These are phyloP conservation scores for Oreochromis mossambicus DNA, from an alignment of 2,797 vertebrate genomes.

Conservation along the genomic window DNA sequence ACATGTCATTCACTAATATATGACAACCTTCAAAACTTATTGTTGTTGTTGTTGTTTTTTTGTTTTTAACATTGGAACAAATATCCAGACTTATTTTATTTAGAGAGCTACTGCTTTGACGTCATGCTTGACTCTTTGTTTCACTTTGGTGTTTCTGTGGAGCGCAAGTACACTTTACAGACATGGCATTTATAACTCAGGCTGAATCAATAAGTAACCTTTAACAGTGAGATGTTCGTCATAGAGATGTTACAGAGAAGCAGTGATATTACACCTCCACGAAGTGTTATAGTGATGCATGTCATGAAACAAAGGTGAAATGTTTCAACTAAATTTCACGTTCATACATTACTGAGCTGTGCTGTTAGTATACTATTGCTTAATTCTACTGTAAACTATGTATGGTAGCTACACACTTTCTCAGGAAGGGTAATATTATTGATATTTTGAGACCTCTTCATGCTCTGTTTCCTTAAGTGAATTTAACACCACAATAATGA, in stretches of 20 bases:
- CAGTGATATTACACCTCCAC: background rate
- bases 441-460: background rate
- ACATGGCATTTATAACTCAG: background rate
- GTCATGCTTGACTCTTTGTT: background rate
- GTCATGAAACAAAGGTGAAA: background rate
- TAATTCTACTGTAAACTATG: background rate
- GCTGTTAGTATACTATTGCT: background rate
- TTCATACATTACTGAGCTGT: background rate
- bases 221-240: background rate
- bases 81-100: background rate
- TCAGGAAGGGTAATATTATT: background rate
- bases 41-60: background rate
- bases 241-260: background rate
- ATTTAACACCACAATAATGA: constrained; percentile 4
- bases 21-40: constrained; percentile 29
- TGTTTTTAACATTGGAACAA: background rate
- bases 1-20: constrained; percentile 47
- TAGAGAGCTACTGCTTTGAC: background rate
- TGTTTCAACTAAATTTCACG: background rate
- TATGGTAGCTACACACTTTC: background rate
- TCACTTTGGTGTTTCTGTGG: background rate
- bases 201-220: background rate
- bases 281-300: background rate
- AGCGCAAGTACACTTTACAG: background rate
- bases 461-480: background rate